Evolutionary conservation across 64 coral and sea anemone genomes (phyloP), one percentile per base, ranked within the genome.

Genomic region (Montipora sp.): DNA sequence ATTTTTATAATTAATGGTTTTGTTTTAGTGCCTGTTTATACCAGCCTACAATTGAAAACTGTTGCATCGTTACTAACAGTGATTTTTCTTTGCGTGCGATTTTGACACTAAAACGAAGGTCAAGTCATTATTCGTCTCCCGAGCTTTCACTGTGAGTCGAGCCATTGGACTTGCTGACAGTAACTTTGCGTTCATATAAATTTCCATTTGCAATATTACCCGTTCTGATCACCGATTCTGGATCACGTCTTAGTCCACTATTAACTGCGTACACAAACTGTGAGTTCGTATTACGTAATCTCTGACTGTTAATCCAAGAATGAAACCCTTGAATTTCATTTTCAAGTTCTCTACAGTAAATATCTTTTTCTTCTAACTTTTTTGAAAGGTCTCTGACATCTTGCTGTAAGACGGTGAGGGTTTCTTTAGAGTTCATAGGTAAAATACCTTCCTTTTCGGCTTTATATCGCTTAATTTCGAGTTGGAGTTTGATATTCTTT

Each of bases 401-500:
- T 89, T 98, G 95, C 57, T 98, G 95, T 61, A 98, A 81, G 6
- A 98, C 92, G 70, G 94, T 90, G 43, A 98, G 79, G 23, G 95
- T 89, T 71, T 98, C 95, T 23, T 98, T 98, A 2, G 95, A 98
- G 57, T 84, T 91, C 47, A 89, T 93, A 13, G 72, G 77, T 8
- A 87, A 53, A 1, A 89, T 81, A 20, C 88, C 95, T 19, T 98
- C 89, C 57, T 94, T 88, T 49, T 94, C 92, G 2, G 87, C 75
- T 47, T 87, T 89, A 16, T 91, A 75, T 61, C 83, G 85, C 27
- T 89, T 91, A 13, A 98, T 51, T 44, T 98, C 92, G 48, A 88
- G 90, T 77, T 98, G 88, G 15, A 98, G 84, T 47, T 75, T 58
- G 4, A 83, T 90, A 73, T 94, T 98, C 69, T 75, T 89, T n/a